A percentile compares a stretch with the other conserved stretches of the same genome.
Conservation (phyloP, 2,113 vertebrate genomes). For the Hippocampus mohnikei region DNA sequence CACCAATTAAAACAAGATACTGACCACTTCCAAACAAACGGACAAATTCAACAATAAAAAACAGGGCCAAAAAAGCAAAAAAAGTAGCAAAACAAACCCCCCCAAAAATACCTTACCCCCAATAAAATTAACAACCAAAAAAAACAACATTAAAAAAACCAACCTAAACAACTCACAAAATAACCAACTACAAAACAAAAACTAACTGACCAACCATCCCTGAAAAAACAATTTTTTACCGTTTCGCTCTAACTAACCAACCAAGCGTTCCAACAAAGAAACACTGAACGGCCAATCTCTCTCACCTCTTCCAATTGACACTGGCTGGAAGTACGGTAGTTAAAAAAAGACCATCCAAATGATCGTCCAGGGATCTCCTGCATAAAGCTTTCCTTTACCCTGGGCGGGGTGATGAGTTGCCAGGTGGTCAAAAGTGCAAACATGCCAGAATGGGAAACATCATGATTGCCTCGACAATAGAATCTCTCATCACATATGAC, state of each 20-base stretch:
- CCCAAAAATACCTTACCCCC: too few relatives aligned
- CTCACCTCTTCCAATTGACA: background rate
- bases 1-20: too few relatives aligned
- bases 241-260: background rate
- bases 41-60: too few relatives aligned
- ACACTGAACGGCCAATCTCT: background rate
- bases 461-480: background rate
- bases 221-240: background rate
- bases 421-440: conserved; percentile 2
- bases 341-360: background rate
- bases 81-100: too few relatives aligned
- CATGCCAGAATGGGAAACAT: background rate
- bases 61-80: too few relatives aligned
- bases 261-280: background rate
- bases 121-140: too few relatives aligned
- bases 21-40: too few relatives aligned
- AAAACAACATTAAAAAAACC: too few relatives aligned
- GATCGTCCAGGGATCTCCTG: background rate
- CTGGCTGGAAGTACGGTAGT: background rate
- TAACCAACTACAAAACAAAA: too few relatives aligned
- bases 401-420: background rate
- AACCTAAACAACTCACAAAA: too few relatives aligned
- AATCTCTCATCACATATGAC: background rate
- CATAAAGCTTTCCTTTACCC: background rate
- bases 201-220: background rate